phyloP scores from a whole-genome alignment of 2,797 vertebrate species.

The Melanitta fusca region DNA sequence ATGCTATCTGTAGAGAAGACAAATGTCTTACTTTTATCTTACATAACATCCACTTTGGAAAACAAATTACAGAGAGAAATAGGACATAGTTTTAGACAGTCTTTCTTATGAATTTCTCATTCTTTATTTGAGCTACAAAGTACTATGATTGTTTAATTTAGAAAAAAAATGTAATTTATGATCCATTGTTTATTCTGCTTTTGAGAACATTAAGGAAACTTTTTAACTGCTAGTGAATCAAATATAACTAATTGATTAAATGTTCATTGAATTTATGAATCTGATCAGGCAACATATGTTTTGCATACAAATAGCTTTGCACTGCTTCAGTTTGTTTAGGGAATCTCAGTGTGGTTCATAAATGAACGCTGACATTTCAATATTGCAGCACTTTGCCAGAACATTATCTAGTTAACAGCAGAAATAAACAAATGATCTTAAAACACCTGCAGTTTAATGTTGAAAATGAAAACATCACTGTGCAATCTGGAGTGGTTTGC shows the following conservation, averaged over 20 bases:
- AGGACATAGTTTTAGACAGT: background rate
- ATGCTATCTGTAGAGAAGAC: background rate
- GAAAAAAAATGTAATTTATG: background rate
- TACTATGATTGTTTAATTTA: conserved; percentile 6
- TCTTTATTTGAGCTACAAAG: conserved; percentile 5
- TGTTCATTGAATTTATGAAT: conserved; percentile 63
- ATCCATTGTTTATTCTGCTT: conserved; percentile 60
- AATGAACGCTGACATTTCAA: conserved; percentile 67
- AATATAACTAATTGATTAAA: conserved; percentile 75
- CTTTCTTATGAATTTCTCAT: background rate
- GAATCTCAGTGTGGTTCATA: conserved; percentile 33
- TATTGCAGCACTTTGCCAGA: conserved; percentile 40
- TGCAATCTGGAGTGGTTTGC: background rate
- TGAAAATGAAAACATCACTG: background rate
- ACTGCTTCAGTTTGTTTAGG: conserved; percentile 40
- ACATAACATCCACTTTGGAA: background rate
- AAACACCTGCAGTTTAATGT: conserved; percentile 21
- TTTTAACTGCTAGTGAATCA: conserved; percentile 64
- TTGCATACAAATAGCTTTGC: conserved; percentile 70
- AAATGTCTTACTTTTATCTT: background rate
- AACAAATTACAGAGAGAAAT: background rate
- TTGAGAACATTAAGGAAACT: conserved; percentile 65
- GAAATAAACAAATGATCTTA: conserved; percentile 55
- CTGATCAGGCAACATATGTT: conserved; percentile 61
- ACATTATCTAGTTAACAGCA: conserved; percentile 46